Conservation (phyloP, 2,113 vertebrate genomes). For the Erythrolamprus reginae region DNA sequence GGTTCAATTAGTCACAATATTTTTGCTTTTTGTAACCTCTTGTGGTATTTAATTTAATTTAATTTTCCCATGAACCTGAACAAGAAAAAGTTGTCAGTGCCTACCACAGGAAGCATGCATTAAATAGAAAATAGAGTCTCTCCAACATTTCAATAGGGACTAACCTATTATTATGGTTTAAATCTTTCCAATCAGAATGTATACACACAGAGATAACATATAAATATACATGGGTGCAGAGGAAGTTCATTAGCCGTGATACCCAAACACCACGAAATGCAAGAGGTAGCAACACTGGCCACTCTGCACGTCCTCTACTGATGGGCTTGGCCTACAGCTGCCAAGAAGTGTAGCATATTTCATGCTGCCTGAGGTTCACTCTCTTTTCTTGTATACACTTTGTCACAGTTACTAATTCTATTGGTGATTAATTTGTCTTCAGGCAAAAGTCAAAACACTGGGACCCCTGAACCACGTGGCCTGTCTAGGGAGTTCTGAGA, state of each 20-base stretch:
- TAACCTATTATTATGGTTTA: neutral
- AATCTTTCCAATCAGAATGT: neutral
- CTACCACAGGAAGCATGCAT: neutral
- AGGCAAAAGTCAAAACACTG: slow-evolving; percentile 51
- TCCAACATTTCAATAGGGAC: neutral
- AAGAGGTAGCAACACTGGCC: neutral
- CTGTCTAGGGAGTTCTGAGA: slow-evolving; percentile 53
- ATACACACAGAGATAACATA: neutral
- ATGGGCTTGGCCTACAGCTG: neutral
- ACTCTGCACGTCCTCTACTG: slow-evolving; percentile 24
- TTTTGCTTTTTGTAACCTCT: neutral
- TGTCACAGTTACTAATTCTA: neutral
- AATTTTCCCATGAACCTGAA: neutral
- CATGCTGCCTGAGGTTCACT: neutral
- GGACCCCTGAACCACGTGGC: slow-evolving; percentile 55
- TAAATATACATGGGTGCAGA: neutral
- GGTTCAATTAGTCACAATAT: neutral
- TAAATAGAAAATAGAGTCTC: neutral
- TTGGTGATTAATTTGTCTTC: slow-evolving; percentile 46
- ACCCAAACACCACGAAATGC: neutral
- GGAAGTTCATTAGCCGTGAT: neutral
- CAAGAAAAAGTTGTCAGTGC: neutral
- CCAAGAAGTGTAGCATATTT: slow-evolving; percentile 22
- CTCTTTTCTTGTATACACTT: neutral
- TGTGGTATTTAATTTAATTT: neutral